Base-by-base conservation (phyloP, 2,888 invertebrate species). In the Leptinotarsa juncta region DNA sequence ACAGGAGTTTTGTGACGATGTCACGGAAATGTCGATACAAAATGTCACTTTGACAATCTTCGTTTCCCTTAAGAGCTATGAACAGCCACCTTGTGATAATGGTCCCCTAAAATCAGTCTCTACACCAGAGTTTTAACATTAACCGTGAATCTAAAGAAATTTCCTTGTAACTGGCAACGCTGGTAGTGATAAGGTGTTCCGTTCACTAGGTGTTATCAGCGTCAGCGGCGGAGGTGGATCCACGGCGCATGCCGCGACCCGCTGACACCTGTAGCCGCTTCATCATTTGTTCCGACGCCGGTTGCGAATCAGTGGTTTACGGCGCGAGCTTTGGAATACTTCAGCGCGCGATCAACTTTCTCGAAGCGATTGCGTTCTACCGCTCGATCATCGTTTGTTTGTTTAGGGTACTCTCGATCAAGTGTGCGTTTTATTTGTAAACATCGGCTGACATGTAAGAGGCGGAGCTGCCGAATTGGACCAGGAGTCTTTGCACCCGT, bases 271-370 rank as follows among this genome's bases (percentile, higher is more conserved):
- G 68, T 68, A 42, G 26, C 42, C 32, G 53, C 32, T 18, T 66
- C 68, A 49, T 68, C 55, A 42, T 53, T 68, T 68, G 55, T 53
- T 68, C 68, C 55, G 62, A 62, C 14, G 42, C 68, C 32, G 68
- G 16, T 55, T 55, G 53, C 68, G 20, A 67, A 15, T 51, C 67
- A 26, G 67, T 53, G 67, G 26, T 50, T 67, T 53, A 49, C 67
- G 67, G 49, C 50, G 26, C 67, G 50, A 50, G 62, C 62, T 62
- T 62, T 18, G 32, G 62, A 62, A 10, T 32, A 62, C 62, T 62
- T 12, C 32, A n/a, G 42, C 32, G 62, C 62, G 32, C 18, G 62
- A 60, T 26, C 12, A 32, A 62, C n/a, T 14, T 26, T 42, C 62
- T 20, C 26, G 60, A 20, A 32, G 51, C 42, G 62, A n/a, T 62